Conservation (phyloP, 2,888 invertebrate species). For the Oithona nana region DNA sequence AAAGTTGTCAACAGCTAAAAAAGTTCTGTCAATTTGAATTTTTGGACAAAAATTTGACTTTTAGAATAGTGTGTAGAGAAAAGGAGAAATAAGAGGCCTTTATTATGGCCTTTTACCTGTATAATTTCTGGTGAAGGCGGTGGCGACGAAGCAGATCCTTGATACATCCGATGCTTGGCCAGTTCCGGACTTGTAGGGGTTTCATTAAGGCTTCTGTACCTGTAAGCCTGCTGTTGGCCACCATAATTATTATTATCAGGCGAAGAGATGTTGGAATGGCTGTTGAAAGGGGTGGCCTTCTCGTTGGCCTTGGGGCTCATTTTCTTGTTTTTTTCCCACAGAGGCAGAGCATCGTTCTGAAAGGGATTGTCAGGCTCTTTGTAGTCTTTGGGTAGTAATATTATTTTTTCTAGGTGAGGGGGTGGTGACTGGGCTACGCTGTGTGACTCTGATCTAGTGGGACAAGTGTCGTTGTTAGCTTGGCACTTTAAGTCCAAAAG, state of each 20-base stretch:
- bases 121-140: no score
- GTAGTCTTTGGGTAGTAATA: not conserved
- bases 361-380: slow-evolving; percentile 1
- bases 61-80: no score
- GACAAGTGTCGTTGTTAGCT: not conserved
- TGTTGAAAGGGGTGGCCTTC: not conserved
- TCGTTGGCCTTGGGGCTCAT: not conserved
- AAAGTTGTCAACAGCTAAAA: no score
- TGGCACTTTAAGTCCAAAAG: not conserved
- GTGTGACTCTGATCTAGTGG: not conserved
- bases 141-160: no score
- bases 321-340: not conserved
- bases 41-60: no score
- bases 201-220: not conserved
- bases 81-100: no score
- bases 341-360: not conserved
- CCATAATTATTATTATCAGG: not conserved
- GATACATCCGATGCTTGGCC: not conserved
- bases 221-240: not conserved
- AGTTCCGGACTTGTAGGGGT: not conserved
- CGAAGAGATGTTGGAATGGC: not conserved
- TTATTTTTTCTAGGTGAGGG: no score
- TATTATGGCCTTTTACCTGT: no score
- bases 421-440: not conserved
- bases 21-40: no score